phyloP scores from a whole-genome alignment of 2,113 vertebrate species.

The Peromyscus maniculatus region DNA sequence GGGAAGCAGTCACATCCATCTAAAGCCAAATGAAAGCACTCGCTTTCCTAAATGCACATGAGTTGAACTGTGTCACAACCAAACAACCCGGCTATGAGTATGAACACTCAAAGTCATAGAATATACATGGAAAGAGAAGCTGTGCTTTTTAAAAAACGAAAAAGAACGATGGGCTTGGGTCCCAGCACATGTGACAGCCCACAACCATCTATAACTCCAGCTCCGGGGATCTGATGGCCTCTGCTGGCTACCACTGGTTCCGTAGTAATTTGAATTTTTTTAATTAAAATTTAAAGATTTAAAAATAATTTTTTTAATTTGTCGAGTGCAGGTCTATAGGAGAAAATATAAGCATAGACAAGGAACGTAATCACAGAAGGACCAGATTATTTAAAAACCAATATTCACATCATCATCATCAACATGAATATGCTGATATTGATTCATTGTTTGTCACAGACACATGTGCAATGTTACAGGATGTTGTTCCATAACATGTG shows the following conservation, averaged over 20 bases:
- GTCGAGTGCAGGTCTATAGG: background rate
- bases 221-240: background rate
- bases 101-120: background rate
- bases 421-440: background rate
- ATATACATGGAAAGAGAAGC: background rate
- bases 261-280: background rate
- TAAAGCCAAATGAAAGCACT: background rate
- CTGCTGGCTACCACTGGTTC: background rate
- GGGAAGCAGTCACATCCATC: background rate
- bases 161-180: background rate
- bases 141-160: background rate
- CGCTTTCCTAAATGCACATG: background rate
- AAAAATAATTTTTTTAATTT: background rate
- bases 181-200: background rate
- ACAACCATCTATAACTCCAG: background rate
- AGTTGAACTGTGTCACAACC: background rate
- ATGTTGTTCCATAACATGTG: background rate
- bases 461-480: background rate
- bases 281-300: background rate
- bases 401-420: background rate
- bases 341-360: background rate
- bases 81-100: background rate
- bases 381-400: background rate
- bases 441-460: background rate
- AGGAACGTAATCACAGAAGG: background rate